Base-by-base conservation (phyloP, 2,888 invertebrate species). In the Lasioglossum leucozonium region DNA sequence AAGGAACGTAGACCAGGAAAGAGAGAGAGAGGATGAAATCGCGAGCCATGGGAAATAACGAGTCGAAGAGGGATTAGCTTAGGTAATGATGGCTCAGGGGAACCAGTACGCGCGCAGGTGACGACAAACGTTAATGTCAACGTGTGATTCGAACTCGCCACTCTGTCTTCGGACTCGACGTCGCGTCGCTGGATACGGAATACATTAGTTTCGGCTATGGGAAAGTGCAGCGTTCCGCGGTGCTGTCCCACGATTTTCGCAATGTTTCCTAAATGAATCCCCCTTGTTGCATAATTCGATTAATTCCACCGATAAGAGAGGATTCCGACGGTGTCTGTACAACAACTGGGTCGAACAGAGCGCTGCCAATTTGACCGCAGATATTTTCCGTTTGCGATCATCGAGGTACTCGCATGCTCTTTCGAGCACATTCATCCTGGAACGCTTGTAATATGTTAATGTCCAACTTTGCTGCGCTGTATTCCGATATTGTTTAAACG, bases 51-150 rank as follows among this genome's bases (percentile, higher is more conserved):
- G 82, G 85, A 62, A 87, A 84, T 87, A 83, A 87, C 85, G 81
- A 85, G 84, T 83, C 80, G 86, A 81, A 62, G 87, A 84, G 75
- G 82, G 81, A 84, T 87, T 72, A n/a, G 77, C 86, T 55, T 42
- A 65, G 77, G 82, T 85, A 87, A 83, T 84, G 81, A 88, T 84
- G 82, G 78, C 77, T 79, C 55, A 76, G 42, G 55, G 74, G 51
- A 40, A 26, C 80, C 22, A n/a, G 30, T 62, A 30, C n/a, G 58
- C 67, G 71, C 77, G 71, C 79, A 75, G 79, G 81, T 78, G 86
- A 76, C 74, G 84, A 81, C 81, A 44, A n/a, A 51, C 77, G 77
- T 79, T 86, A 79, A 84, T 81, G 69, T 81, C 72, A 51, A 40
- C 69, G 62, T 26, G 67, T 11, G 69, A 77, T 58, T 75, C 44